Evolutionary conservation across 2,888 invertebrate genomes (phyloP).

Genomic region (Mythimna lalbum): DNA sequence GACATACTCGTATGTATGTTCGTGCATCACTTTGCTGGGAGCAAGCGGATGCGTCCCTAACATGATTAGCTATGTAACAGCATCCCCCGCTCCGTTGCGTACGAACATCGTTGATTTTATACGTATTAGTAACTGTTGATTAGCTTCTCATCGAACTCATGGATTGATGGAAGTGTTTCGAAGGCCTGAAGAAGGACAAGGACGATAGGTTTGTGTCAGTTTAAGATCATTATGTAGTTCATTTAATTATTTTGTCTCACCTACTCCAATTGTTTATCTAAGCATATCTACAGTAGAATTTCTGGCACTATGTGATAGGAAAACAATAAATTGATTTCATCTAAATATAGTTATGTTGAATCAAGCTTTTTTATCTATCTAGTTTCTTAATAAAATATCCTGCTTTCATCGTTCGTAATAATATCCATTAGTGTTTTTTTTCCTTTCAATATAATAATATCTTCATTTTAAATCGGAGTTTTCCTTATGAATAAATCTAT

Average conservation of each 20-base stretch:
- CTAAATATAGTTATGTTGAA: background rate
- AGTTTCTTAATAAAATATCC: background rate
- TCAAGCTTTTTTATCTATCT: background rate
- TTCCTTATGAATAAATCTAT: background rate
- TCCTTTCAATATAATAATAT: slow-evolving; percentile 1
- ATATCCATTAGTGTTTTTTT: background rate
- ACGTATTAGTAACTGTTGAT: slow-evolving; percentile 74
- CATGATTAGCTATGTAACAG: slow-evolving; percentile 74
- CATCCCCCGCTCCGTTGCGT: slow-evolving; percentile 64
- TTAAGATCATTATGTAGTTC: background rate
- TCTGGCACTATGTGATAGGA: background rate
- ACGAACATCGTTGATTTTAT: slow-evolving; percentile 70
- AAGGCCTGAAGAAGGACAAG: background rate
- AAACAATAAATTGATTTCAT: background rate
- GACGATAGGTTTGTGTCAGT: background rate
- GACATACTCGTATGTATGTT: slow-evolving; percentile 8
- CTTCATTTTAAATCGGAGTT: background rate
- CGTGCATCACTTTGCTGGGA: slow-evolving; percentile 54
- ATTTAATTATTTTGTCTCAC: background rate
- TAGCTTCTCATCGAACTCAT: slow-evolving; percentile 51
- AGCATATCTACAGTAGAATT: background rate
- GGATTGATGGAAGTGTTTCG: slow-evolving; percentile 31
- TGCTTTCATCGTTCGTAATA: background rate
- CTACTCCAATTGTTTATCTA: background rate
- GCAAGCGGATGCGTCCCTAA: slow-evolving; percentile 68